A percentile compares a stretch with the other conserved stretches of the same genome.
Evolutionary conservation across 2,113 vertebrate genomes (phyloP).

Genomic region (Crotalus horridus): DNA sequence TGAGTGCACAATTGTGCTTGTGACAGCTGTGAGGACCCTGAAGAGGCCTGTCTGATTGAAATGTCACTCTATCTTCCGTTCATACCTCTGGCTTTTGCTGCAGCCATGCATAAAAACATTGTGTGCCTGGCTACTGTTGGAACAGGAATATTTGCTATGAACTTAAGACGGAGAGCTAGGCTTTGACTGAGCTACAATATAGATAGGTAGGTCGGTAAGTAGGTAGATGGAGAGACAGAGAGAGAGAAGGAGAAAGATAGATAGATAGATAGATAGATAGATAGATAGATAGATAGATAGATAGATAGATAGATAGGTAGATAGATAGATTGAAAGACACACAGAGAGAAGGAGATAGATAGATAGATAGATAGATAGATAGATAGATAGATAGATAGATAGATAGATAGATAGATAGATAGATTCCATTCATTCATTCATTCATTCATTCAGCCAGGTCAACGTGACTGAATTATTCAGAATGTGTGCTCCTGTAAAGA

Average conservation of each 20-base stretch:
- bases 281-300: neutral
- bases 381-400: too few relatives aligned
- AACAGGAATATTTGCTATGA: neutral
- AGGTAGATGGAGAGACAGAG: neutral
- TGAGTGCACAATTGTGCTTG: neutral
- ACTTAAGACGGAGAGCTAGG: neutral
- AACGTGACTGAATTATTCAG: too few relatives aligned
- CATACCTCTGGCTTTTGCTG: neutral
- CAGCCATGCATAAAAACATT: neutral
- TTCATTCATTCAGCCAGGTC: neutral
- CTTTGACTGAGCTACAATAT: neutral
- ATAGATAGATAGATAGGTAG: neutral
- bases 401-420: too few relatives aligned
- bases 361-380: too few relatives aligned
- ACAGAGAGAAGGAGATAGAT: too few relatives aligned
- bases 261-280: neutral
- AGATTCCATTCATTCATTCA: too few relatives aligned
- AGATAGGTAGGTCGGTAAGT: neutral
- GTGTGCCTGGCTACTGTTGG: neutral
- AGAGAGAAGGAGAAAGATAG: neutral
- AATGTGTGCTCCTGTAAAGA: neutral
- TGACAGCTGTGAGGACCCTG: slow-evolving; percentile 6
- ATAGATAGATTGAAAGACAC: neutral
- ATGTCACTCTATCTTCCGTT: neutral
- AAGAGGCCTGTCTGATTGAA: neutral